A percentile compares a stretch with the other conserved stretches of the same genome.
Evolutionary conservation across 2,888 invertebrate species (phyloP).

Genomic region (Scaeva pyrastri): DNA sequence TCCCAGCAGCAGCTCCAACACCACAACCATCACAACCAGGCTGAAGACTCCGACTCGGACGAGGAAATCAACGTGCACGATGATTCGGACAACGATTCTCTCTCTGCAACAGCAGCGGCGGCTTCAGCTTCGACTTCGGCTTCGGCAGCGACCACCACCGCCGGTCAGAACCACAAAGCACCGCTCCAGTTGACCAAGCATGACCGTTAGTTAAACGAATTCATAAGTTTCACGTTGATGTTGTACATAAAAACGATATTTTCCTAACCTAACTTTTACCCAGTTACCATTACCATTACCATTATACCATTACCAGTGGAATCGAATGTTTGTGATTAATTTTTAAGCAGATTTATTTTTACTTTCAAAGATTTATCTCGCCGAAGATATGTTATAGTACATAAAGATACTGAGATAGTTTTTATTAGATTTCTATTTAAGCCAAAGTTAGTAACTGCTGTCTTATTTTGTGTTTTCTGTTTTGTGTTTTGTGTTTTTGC

Average conservation of each 20-base stretch:
- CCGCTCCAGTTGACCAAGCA: conserved; percentile 83
- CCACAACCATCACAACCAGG: conserved; percentile 61
- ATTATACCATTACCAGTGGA: conserved; percentile 70
- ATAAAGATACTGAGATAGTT: conserved; percentile 21
- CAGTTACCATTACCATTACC: conserved; percentile 63
- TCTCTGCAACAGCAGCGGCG: conserved; percentile 61
- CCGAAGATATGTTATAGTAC: no score
- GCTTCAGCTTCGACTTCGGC: conserved; percentile 76
- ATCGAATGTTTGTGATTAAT: conserved; percentile 75
- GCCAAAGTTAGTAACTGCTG: conserved; percentile 68
- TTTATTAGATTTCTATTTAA: conserved; percentile 51
- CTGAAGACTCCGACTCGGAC: conserved; percentile 82
- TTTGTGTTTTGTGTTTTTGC: neutral
- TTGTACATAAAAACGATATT: neutral
- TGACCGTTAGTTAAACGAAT: conserved; percentile 79
- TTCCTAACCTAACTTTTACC: conserved; percentile 36
- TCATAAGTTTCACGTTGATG: neutral
- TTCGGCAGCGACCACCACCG: conserved; percentile 76
- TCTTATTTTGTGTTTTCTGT: conserved; percentile 15
- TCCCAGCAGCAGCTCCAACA: conserved; percentile 81
- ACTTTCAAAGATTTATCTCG: conserved; percentile 30
- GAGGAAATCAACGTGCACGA: conserved; percentile 94
- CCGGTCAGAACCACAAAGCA: conserved; percentile 75
- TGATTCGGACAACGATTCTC: conserved; percentile 85
- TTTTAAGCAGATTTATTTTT: conserved; percentile 56